Conservation (phyloP, 2,113 vertebrate genomes). For the Spilogale gracilis region DNA sequence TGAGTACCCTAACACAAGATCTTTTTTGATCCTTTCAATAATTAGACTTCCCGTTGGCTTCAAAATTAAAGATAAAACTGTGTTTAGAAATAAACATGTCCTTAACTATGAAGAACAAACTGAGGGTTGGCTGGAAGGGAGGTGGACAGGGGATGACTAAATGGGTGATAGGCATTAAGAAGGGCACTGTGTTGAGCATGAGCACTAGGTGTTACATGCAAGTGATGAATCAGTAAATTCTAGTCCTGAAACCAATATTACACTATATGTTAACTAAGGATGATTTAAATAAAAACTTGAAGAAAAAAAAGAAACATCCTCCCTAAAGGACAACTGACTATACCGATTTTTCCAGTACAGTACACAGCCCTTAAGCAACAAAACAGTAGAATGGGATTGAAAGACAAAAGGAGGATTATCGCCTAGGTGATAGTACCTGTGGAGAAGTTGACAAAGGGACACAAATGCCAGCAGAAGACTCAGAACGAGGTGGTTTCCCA, state of each 20-base stretch:
- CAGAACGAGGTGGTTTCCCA: conserved; percentile 89
- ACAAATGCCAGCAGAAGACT: conserved; percentile 89
- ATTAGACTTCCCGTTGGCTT: neutral
- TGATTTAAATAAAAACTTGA: neutral
- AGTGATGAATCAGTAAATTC: neutral
- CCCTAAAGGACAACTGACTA: neutral
- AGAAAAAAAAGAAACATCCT: conserved; percentile 2
- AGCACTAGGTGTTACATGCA: neutral
- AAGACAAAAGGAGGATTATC: neutral
- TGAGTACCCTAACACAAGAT: neutral
- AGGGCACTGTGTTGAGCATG: neutral
- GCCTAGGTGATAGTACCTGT: conserved; percentile 86
- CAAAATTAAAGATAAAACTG: conserved; percentile 36
- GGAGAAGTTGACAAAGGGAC: conserved; percentile 89
- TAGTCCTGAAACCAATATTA: neutral
- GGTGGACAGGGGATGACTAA: neutral
- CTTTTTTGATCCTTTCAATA: neutral
- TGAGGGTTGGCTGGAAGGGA: neutral
- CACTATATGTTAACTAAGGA: neutral
- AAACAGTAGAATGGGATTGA: neutral
- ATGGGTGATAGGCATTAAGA: neutral
- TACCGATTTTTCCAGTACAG: neutral
- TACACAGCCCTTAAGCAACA: neutral
- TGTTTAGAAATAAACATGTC: neutral
- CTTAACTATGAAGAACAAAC: neutral